phyloP scores from a whole-genome alignment of 2,797 vertebrate species.

The Chiropotes sagulatus region DNA sequence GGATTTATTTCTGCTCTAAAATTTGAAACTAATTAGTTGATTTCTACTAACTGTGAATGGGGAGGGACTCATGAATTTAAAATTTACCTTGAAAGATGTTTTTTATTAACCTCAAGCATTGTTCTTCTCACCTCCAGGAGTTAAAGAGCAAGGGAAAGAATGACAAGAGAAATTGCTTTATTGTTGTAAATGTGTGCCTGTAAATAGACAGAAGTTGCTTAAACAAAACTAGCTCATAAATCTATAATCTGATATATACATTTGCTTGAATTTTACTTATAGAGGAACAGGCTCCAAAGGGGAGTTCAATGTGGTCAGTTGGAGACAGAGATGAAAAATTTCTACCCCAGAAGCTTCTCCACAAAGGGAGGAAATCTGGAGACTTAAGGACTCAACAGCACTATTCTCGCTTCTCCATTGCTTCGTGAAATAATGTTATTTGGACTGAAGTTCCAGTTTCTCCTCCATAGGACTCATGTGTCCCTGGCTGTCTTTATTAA shows the following conservation, averaged over 20 bases:
- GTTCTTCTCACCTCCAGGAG: not conserved
- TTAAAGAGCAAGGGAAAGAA: slow-evolving; percentile 16
- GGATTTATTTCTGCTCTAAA: slow-evolving; percentile 13
- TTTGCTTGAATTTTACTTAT: slow-evolving; percentile 29
- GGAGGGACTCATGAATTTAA: slow-evolving; percentile 10
- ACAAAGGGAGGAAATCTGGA: slow-evolving; percentile 52
- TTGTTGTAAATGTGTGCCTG: not conserved
- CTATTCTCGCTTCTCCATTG: slow-evolving; percentile 69
- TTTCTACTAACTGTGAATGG: slow-evolving; percentile 29
- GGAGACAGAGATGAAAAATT: slow-evolving; percentile 33
- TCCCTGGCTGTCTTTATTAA: slow-evolving; percentile 26
- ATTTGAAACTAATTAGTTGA: slow-evolving; percentile 36
- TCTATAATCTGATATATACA: not conserved
- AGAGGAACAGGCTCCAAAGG: not conserved
- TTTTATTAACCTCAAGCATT: not conserved
- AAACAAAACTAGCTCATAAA: not conserved
- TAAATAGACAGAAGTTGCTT: slow-evolving; percentile 6
- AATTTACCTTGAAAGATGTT: not conserved
- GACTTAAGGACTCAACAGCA: not conserved
- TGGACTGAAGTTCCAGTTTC: slow-evolving; percentile 60
- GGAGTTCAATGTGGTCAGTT: not conserved
- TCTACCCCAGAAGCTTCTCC: slow-evolving; percentile 26
- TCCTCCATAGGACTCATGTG: slow-evolving; percentile 22
- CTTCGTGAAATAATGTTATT: slow-evolving; percentile 53
- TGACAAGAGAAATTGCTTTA: not conserved